Percentiles rank a stretch among this genome's conserved stretches.
Conservation (phyloP, 1,140 invertebrate genomes). For the Dysdera silvatica region DNA sequence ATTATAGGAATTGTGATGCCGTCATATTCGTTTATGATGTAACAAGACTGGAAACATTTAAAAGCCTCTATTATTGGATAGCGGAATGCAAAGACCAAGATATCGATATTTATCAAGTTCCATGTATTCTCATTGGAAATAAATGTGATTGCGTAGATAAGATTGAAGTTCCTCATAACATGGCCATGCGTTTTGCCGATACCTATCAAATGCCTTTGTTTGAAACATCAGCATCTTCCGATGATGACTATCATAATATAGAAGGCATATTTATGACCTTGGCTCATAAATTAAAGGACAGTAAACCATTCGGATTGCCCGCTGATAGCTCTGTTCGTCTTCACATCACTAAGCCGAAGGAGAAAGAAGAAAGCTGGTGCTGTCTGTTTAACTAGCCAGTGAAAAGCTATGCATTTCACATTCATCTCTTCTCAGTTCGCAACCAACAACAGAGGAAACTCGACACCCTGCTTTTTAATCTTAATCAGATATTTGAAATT, state of each 20-base stretch:
- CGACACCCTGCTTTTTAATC: too few relatives aligned
- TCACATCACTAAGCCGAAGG: too few relatives aligned
- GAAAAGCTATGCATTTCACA: too few relatives aligned
- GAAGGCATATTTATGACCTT: constrained; percentile 76
- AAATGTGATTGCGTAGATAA: constrained; percentile 63
- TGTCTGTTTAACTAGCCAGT: too few relatives aligned
- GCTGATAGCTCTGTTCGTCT: too few relatives aligned
- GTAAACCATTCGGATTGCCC: too few relatives aligned
- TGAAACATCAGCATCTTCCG: constrained; percentile 45
- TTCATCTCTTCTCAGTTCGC: too few relatives aligned
- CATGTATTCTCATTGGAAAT: constrained; percentile 68
- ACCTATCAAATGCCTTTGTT: constrained; percentile 58
- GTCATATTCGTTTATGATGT: constrained; percentile 67
- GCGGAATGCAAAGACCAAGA: constrained; percentile 66
- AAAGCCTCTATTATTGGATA: constrained; percentile 61
- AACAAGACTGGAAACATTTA: constrained; percentile 56
- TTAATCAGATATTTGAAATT: too few relatives aligned
- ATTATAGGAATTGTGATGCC: constrained; percentile 72
- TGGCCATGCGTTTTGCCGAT: constrained; percentile 63
- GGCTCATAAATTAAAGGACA: constrained; percentile 63
- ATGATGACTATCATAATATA: constrained; percentile 66
- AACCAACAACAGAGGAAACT: too few relatives aligned
- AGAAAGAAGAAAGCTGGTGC: too few relatives aligned
- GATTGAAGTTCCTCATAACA: constrained; percentile 58
- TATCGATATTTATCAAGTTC: constrained; percentile 50